A percentile compares a stretch with the other conserved stretches of the same genome.
These are phyloP conservation scores for Cataglyphis cursor DNA, from an alignment of 2,888 invertebrate genomes.

Conservation along the genomic window DNA sequence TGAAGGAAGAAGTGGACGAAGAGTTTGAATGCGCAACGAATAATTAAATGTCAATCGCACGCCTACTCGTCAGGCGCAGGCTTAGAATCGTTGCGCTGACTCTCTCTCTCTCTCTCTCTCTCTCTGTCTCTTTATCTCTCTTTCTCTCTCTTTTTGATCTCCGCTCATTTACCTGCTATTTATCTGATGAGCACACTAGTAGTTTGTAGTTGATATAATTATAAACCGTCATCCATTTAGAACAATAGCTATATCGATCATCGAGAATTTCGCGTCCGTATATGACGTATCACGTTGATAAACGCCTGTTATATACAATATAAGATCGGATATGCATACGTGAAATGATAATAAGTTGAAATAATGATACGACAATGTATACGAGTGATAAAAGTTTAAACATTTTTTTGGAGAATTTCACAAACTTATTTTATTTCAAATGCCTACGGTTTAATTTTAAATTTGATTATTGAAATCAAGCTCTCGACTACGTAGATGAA, in stretches of 20 bases:
- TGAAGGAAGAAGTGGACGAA: slow-evolving; percentile 17
- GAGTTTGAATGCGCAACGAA: slow-evolving; percentile 75
- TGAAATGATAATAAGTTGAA: slow-evolving; percentile 13
- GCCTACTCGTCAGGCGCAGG: slow-evolving; percentile 61
- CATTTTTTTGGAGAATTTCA: neutral
- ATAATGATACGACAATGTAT: neutral
- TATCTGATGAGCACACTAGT: slow-evolving; percentile 21
- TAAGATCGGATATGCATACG: neutral
- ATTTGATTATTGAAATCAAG: slow-evolving; percentile 7
- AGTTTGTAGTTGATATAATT: slow-evolving; percentile 41
- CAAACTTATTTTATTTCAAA: neutral
- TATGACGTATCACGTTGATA: slow-evolving; percentile 9
- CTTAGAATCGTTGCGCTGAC: slow-evolving; percentile 25
- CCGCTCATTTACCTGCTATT: slow-evolving; percentile 33
- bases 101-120: slow-evolving; percentile 21
- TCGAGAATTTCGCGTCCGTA: slow-evolving; percentile 6
- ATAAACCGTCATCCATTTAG: slow-evolving; percentile 35
- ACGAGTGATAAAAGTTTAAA: neutral
- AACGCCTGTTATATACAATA: neutral
- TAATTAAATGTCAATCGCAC: slow-evolving; percentile 84
- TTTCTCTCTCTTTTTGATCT: slow-evolving; percentile 25
- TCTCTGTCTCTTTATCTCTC: slow-evolving; percentile 1
- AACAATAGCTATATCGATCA: slow-evolving; percentile 37
- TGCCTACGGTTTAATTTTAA: neutral
- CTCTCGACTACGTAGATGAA: neutral